A percentile compares a stretch with the other conserved stretches of the same genome.
Evolutionary conservation across 2,113 vertebrate species (phyloP).

Genomic region (Ariopsis seemanni): DNA sequence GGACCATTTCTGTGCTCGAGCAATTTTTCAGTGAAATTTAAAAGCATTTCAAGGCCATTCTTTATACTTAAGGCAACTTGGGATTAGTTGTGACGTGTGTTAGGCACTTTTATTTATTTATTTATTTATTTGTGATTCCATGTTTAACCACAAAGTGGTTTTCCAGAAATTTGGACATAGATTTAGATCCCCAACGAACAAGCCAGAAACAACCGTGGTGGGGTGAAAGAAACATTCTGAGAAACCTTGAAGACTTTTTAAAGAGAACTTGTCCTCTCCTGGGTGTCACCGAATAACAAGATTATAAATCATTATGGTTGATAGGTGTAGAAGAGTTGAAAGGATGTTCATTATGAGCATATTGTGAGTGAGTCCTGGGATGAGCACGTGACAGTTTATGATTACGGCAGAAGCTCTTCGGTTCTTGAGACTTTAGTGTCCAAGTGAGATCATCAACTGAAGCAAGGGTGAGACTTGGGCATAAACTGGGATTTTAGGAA

Average conservation of each 20-base stretch:
- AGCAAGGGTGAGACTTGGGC: too few species aligned
- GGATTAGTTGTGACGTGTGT: background rate
- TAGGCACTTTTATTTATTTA: too few species aligned
- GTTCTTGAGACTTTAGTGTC: too few species aligned
- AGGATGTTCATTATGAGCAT: too few species aligned
- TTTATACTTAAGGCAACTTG: background rate
- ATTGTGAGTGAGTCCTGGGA: background rate
- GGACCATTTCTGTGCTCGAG: background rate
- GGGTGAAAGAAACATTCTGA: background rate
- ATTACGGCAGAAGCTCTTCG: too few species aligned
- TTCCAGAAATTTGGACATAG: background rate
- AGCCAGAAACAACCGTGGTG: background rate
- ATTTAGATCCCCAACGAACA: background rate
- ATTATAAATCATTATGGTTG: background rate
- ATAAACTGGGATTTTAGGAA: background rate
- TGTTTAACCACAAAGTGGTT: background rate
- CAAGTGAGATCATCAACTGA: too few species aligned
- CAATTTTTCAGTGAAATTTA: background rate
- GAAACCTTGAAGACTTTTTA: background rate
- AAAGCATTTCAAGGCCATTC: background rate
- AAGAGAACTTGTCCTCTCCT: background rate
- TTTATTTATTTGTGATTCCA: background rate
- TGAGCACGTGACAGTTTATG: too few species aligned
- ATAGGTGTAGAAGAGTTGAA: background rate
- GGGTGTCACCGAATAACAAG: background rate